Evolutionary conservation across 2,797 vertebrate species (phyloP).

Genomic region (Adelosebastes latens): DNA sequence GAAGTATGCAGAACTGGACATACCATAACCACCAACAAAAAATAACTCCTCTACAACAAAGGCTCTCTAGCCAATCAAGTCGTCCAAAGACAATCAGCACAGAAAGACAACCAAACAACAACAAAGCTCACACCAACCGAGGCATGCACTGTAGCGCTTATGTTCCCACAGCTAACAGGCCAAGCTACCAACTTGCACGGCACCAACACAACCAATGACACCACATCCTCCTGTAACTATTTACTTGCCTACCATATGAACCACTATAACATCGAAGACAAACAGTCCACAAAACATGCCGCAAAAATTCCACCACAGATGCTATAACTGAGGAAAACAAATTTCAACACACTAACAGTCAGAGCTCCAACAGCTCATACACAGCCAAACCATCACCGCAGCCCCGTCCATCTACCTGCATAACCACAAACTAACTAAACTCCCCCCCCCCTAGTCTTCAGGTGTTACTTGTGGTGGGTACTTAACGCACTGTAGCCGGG

Average conservation of each 20-base stretch:
- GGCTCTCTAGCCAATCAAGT: neutral
- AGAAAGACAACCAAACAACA: neutral
- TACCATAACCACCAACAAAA: too few relatives aligned
- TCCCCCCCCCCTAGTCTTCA: too few relatives aligned
- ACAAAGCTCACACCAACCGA: neutral
- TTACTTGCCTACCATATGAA: neutral
- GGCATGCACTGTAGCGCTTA: neutral
- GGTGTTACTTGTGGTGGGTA: too few relatives aligned
- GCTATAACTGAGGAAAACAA: neutral
- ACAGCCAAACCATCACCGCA: too few relatives aligned
- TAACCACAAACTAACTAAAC: too few relatives aligned
- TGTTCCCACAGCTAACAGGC: neutral
- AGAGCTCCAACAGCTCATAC: too few relatives aligned
- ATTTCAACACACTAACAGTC: neutral
- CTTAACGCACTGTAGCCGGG: too few relatives aligned
- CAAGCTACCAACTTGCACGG: neutral
- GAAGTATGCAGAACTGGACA: too few relatives aligned
- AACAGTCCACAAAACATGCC: neutral
- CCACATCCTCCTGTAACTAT: neutral
- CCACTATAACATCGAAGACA: neutral
- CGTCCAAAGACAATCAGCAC: accelerated
- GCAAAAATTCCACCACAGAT: neutral
- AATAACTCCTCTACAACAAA: neutral
- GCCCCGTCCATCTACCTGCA: too few relatives aligned
- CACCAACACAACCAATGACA: neutral